These are phyloP conservation scores for Aythya baeri DNA, from an alignment of 2,113 vertebrate genomes.

Conservation along the genomic window DNA sequence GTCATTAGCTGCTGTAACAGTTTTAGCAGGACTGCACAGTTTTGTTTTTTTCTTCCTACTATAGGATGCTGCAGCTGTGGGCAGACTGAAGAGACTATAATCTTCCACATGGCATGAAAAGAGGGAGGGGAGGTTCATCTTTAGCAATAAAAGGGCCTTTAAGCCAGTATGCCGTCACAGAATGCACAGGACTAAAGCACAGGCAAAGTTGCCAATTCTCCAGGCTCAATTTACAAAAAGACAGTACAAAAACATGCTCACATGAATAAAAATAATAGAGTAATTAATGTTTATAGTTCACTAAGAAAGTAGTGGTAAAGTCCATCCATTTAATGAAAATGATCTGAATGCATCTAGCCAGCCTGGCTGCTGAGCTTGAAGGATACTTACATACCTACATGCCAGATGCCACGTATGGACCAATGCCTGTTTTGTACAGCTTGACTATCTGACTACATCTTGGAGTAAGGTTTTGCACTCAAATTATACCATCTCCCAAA, in stretches of 20 bases:
- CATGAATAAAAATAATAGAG: neutral
- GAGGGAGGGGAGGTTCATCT: neutral
- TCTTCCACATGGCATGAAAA: neutral
- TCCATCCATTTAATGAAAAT: neutral
- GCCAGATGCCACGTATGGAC: too few relatives aligned
- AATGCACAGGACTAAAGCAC: neutral
- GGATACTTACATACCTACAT: neutral
- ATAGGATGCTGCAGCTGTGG: neutral
- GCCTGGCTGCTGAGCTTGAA: neutral
- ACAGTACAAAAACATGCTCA: neutral
- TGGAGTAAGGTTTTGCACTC: neutral
- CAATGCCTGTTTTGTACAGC: neutral
- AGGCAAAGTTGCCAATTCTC: neutral
- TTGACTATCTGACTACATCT: neutral
- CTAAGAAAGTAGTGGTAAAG: neutral
- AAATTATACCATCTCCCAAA: neutral
- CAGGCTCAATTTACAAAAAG: neutral
- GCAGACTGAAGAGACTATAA: neutral
- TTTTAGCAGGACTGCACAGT: neutral
- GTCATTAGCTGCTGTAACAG: neutral
- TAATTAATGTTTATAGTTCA: neutral
- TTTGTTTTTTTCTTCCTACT: neutral
- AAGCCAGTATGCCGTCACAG: neutral
- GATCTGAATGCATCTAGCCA: neutral
- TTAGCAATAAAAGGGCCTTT: neutral